Evolutionary conservation across 2,113 vertebrate species (phyloP), one percentile per base, ranked within the genome.

Genomic region (Lampris incognitus): DNA sequence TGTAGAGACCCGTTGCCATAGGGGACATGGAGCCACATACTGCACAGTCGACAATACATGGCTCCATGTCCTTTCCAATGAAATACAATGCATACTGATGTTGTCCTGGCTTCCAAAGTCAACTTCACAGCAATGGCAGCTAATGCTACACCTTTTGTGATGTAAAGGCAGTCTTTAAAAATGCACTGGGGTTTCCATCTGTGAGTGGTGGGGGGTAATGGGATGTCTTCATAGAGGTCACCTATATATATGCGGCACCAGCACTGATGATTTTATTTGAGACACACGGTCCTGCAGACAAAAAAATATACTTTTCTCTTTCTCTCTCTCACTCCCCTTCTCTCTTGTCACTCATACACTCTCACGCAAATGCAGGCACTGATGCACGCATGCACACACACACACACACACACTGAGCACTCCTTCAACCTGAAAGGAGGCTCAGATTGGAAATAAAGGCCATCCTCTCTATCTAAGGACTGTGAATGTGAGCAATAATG

Each of bases 401-500:
- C 70, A 63, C 41, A 41, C 24, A 63, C 55, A 46, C 46, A 60
- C 56, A 46, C 48, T 9, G 41, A 41, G 69, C 70, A 75, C 81
- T 88, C 84, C 83, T 68, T 86, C 84, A 85, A 91, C 80, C 90
- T 85, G 85, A 91, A 89, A 92, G 85, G 84, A 91, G 88, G 85
- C 85, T 74, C 81, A 90, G 87, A 92, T 92, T 91, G 90, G 90
- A 91, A 91, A 92, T 92, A 93, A 93, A 93, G 91, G 91, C 88
- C 85, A 88, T 91, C 88, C 84, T 90, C 87, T 90, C 85, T 88
- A 87, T 91, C 87, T 92, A 89, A 92, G 88, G 87, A 88, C 87
- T 85, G 85, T 93, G 92, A 93, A 92, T 91, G 86, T 91, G 74
- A 87, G 88, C 85, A 80, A 89, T 92, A 92, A 93, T 91, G 91